Conservation (phyloP, 2,888 invertebrate species). For the Cremastobaeus sp. region DNA sequence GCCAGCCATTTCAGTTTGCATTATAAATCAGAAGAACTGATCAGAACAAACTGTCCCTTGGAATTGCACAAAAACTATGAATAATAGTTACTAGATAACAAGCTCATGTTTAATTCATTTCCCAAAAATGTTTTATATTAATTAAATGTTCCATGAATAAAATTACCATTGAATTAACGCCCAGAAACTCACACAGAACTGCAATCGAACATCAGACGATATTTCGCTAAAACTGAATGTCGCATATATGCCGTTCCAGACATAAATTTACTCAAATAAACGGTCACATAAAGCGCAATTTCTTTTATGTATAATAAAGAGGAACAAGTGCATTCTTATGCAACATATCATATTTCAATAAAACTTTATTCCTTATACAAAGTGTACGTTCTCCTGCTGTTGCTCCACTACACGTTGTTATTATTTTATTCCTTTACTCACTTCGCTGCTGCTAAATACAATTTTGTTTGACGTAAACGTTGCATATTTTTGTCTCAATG, state of each 20-base stretch:
- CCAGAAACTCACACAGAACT: slow-evolving; percentile 17
- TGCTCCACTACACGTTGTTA: no score
- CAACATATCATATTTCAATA: slow-evolving; percentile 22
- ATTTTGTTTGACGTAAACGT: no score
- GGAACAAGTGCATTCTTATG: not conserved
- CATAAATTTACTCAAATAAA: slow-evolving; percentile 27
- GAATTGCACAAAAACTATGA: slow-evolving; percentile 44
- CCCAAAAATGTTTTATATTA: slow-evolving; percentile 48
- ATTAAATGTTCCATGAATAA: slow-evolving; percentile 54
- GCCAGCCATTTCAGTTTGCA: no score
- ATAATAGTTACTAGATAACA: slow-evolving; percentile 44
- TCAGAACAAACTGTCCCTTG: no score
- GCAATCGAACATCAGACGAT: slow-evolving; percentile 23
- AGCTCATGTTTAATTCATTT: slow-evolving; percentile 53
- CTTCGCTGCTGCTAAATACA: no score
- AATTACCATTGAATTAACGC: slow-evolving; percentile 50
- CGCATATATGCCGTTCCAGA: slow-evolving; percentile 27
- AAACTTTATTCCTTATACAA: slow-evolving; percentile 30
- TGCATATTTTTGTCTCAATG: no score
- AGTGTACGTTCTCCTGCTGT: slow-evolving; percentile 5
- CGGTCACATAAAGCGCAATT: not conserved
- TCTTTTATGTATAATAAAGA: slow-evolving; percentile 3
- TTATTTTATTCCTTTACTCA: no score
- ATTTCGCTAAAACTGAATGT: slow-evolving; percentile 20
- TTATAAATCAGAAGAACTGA: no score